Evolutionary conservation across 2,797 vertebrate genomes (phyloP).

Genomic region (Alfaro cultratus): DNA sequence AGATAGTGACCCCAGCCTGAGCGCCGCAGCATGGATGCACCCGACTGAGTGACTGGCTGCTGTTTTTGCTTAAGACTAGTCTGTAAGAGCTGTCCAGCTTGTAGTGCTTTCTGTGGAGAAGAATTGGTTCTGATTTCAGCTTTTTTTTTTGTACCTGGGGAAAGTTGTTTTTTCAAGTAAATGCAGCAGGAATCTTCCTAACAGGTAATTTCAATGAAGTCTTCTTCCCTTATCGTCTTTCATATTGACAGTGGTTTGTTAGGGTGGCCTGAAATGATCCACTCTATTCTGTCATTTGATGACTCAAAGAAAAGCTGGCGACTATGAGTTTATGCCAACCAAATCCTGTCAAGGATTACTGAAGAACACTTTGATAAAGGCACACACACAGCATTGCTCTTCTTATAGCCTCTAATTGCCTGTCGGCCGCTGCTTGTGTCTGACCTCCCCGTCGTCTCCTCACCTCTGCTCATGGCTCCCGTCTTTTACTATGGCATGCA

Average conservation of each 20-base stretch:
- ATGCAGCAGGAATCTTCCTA: slow-evolving; percentile 8
- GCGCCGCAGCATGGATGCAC: slow-evolving; percentile 41
- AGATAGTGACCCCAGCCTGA: slow-evolving; percentile 70
- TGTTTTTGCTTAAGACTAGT: slow-evolving; percentile 37
- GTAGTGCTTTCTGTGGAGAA: slow-evolving; percentile 50
- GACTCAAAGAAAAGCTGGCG: slow-evolving; percentile 49
- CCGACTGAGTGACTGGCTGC: slow-evolving; percentile 28
- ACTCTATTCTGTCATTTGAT: slow-evolving; percentile 36
- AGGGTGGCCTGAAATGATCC: not conserved
- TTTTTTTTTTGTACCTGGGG: slow-evolving; percentile 11
- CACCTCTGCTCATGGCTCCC: slow-evolving; percentile 55
- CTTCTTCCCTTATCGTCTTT: not conserved
- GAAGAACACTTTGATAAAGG: slow-evolving; percentile 30
- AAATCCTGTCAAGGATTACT: slow-evolving; percentile 73
- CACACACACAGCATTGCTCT: slow-evolving; percentile 7
- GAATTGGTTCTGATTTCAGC: slow-evolving; percentile 15
- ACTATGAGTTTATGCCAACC: slow-evolving; percentile 25
- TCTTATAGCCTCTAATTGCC: slow-evolving; percentile 8
- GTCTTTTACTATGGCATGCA: slow-evolving; percentile 70
- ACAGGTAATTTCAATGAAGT: slow-evolving; percentile 47
- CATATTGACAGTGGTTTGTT: not conserved
- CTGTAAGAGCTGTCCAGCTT: slow-evolving; percentile 31
- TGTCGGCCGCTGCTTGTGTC: slow-evolving; percentile 12
- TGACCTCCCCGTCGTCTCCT: not conserved
- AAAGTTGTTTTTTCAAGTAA: slow-evolving; percentile 24